Base-by-base conservation (phyloP, 2,113 vertebrate species). In the Cephalopterus ornatus region DNA sequence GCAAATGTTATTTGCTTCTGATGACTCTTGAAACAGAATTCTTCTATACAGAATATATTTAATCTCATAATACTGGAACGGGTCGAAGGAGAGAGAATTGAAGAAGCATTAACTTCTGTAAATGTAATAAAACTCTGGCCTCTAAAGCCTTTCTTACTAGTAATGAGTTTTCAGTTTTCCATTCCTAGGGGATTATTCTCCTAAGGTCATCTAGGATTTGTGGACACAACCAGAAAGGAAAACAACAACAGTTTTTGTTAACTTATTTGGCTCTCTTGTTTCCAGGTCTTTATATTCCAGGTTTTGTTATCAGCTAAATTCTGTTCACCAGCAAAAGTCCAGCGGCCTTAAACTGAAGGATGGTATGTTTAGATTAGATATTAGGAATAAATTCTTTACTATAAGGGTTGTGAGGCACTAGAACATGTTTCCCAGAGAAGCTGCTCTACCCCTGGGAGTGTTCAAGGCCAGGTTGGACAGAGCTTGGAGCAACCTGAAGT, bases 61-160 rank as follows among this genome's bases (percentile, higher is more conserved):
- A 92, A 92, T 95, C 95, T 71, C 76, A 86, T 93, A 91, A 92
- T 94, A 78, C 59, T 85, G 88, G 35, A 89, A 88, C 0, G 14
- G 74, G 83, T 92, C 91, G 89, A 72, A 95, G 80, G 88, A 92
- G 67, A 93, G 24, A 87, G 85, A 94, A 95, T 8, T 90, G 85
- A 92, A 96, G 79, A 80, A 59, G 85, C 66, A 94, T 97, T 96
- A 80, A 81, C 61, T 96, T 92, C 81, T 73, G 52, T 63, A 96
- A 96, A 97, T 56, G 71, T 89, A 97, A 97, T 95, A 95, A 97
- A 92, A 94, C 46, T 92, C 73, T 71, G n/a, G 83, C 33, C 52
- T 95, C 63, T 80, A 82, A 92, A 96, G 72, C 74, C 39, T 86
- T 93, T 88, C 85, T 63, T 87, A 84, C 55, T 75, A 84, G 70